Base-by-base conservation (phyloP, 2,888 invertebrate species). In the Diarsia brunnea region DNA sequence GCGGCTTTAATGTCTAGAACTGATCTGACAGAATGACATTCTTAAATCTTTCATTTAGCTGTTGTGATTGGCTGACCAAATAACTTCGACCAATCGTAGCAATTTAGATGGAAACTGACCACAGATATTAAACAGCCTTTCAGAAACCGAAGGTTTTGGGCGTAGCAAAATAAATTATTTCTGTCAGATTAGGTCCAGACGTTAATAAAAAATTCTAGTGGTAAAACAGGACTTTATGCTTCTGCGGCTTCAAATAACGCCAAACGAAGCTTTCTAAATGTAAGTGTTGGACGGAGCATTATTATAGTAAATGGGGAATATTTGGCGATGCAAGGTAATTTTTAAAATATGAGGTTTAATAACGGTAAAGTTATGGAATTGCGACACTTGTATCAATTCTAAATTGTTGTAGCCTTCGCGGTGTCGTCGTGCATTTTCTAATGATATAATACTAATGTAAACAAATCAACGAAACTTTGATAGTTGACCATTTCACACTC, bases 391-490 rank as follows among this genome's bases (percentile, higher is more conserved):
- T 65, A 80, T 64, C 65, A 72, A 88, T 80, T 84, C 71, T 79
- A 78, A 81, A 61, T 73, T 87, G 79, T 82, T 85, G 75, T 76
- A 70, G 89, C 80, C 82, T 88, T 86, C 78, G 78, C 69, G 70
- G 77, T 73, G 79, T 79, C 69, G 84, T 80, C 75, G 81, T 79
- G 75, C 58, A 55, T 71, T 74, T 53, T 85, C 73, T 77, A 75
- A 68, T 73, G 72, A 75, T 69, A 27, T 72, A 38, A 38, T 38
- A 38, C 38, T 38, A 8, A 68, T 43, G 61, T 53, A 45, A 51
- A 74, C 19, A 61, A 73, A 71, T 79, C 86, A 88, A 84, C 87
- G 84, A 89, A 87, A 79, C 55, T 86, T 76, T 78, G 74, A 75
- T 87, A 84, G 74, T 79, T 66, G 65, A 75, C 31, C 64, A 61